phyloP scores from a whole-genome alignment of 2,113 vertebrate species.

The Phycodurus eques region DNA sequence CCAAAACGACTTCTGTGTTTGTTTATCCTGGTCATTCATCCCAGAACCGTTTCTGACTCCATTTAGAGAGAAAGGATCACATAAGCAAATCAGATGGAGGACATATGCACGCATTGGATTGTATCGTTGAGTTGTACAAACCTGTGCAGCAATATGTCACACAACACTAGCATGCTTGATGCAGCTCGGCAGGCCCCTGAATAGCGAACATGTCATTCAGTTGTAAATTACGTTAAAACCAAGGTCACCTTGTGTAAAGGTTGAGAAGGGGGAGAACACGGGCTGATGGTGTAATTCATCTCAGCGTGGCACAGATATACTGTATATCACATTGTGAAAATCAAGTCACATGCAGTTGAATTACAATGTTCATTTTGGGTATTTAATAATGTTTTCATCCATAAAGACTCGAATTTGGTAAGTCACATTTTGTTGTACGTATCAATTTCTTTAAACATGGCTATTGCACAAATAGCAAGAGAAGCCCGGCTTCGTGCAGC shows the following conservation, averaged over 20 bases:
- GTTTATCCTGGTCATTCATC: slow-evolving; percentile 36
- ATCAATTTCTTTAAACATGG: slow-evolving; percentile 5
- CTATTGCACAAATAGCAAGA: slow-evolving; percentile 15
- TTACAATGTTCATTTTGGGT: slow-evolving; percentile 42
- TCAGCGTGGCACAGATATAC: slow-evolving; percentile 37
- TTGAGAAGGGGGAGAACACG: slow-evolving; percentile 51
- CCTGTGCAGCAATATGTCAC: slow-evolving; percentile 44
- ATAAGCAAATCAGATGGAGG: slow-evolving; percentile 42
- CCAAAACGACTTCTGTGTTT: slow-evolving; percentile 44
- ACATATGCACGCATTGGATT: slow-evolving; percentile 44
- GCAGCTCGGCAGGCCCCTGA: slow-evolving; percentile 39
- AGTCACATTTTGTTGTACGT: slow-evolving; percentile 14
- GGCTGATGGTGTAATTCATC: slow-evolving; percentile 58
- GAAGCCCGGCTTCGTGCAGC: slow-evolving; percentile 21
- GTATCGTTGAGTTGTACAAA: slow-evolving; percentile 33
- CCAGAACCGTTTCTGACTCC: slow-evolving; percentile 24
- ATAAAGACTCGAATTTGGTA: neutral
- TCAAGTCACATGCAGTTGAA: slow-evolving; percentile 30
- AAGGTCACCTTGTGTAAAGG: slow-evolving; percentile 70
- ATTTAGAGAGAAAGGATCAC: slow-evolving; percentile 38
- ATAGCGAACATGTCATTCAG: slow-evolving; percentile 64
- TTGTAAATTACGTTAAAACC: slow-evolving; percentile 55
- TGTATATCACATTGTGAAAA: slow-evolving; percentile 35
- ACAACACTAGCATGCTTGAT: slow-evolving; percentile 34
- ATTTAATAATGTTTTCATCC: neutral